Evolutionary conservation across 2,113 vertebrate genomes (phyloP).

Genomic region (Polyodon spathula): DNA sequence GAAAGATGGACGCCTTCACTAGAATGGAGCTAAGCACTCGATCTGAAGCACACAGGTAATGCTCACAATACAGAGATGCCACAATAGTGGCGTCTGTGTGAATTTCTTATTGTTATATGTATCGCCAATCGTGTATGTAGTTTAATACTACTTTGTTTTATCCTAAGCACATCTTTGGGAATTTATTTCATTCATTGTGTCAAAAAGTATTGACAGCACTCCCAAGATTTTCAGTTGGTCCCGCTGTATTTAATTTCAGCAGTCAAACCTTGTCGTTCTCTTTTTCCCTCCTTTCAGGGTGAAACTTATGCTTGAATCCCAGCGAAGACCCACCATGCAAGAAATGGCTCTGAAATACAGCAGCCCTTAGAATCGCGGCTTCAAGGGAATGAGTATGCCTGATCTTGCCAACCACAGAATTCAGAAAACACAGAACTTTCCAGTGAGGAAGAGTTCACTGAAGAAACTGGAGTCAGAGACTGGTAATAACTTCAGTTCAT

Average conservation of each 20-base stretch:
- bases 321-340: constrained; percentile 61
- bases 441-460: constrained; percentile 40
- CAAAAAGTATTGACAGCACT: too few relatives aligned
- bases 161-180: too few relatives aligned
- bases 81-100: constrained; percentile 4
- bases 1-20: constrained; percentile 74
- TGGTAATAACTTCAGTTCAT: constrained; percentile 28
- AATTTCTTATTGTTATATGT: neutral
- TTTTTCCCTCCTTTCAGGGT: constrained; percentile 40
- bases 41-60: constrained; percentile 70
- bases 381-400: constrained; percentile 71
- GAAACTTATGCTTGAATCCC: constrained; percentile 41
- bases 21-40: constrained; percentile 65
- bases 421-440: constrained; percentile 26
- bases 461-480: constrained; percentile 21
- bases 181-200: too few relatives aligned
- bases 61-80: neutral
- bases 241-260: too few relatives aligned
- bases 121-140: too few relatives aligned
- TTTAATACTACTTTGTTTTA: too few relatives aligned
- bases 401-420: constrained; percentile 52
- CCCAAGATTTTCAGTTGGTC: too few relatives aligned
- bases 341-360: constrained; percentile 54
- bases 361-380: constrained; percentile 27
- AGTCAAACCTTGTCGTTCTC: too few relatives aligned